phyloP scores from a whole-genome alignment of 2,797 vertebrate genomes.

The Thripadectes ignobilis region DNA sequence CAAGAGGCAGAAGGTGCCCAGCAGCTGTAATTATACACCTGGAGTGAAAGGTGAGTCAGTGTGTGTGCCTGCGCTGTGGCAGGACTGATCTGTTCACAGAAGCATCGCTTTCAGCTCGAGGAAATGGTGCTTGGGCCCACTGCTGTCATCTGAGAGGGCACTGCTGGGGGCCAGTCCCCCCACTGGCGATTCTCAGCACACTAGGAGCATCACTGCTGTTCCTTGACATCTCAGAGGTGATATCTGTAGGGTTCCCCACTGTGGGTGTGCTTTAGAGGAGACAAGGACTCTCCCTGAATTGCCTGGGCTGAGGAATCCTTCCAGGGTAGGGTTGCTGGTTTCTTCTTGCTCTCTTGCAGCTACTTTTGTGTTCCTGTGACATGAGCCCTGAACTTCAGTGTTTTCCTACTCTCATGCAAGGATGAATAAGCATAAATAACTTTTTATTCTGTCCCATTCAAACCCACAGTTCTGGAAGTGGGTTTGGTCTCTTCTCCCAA shows the following conservation, averaged over 20 bases:
- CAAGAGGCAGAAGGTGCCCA: not conserved
- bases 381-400: fast-evolving
- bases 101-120: fast-evolving
- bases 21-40: conserved; percentile 41
- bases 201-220: no score
- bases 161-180: not conserved
- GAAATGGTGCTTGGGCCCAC: not conserved
- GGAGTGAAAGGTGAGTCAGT: conserved; percentile 11
- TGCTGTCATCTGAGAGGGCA: not conserved
- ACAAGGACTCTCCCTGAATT: fast-evolving
- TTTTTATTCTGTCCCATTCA: not conserved
- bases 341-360: not conserved
- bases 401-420: fast-evolving
- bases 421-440: not conserved
- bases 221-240: not conserved
- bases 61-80: not conserved
- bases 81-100: not conserved
- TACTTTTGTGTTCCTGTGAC: not conserved
- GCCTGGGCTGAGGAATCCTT: fast-evolving
- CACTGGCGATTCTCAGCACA: fast-evolving
- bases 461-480: not conserved
- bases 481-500: not conserved
- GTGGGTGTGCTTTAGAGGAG: not conserved
- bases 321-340: fast-evolving
- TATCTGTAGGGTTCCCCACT: not conserved